A percentile compares a stretch with the other conserved stretches of the same genome.
Evolutionary conservation across 2,113 vertebrate genomes (phyloP).

Genomic region (Ranitomeya imitator): DNA sequence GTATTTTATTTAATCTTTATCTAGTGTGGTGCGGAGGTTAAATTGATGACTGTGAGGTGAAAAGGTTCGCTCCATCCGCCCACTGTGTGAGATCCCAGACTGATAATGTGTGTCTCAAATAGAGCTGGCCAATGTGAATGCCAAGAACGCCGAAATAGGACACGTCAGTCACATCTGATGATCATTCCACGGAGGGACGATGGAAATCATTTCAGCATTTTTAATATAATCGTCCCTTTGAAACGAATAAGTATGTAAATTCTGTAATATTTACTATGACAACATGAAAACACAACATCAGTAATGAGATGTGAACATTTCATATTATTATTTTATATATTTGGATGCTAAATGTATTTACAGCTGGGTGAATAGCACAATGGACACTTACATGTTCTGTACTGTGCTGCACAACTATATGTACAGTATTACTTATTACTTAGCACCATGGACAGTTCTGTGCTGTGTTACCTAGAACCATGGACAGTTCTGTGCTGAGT

Average conservation of each 20-base stretch:
- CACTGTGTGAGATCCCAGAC: constrained; percentile 43
- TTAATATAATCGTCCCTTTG: not conserved
- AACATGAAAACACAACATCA: not conserved
- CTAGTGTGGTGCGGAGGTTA: constrained; percentile 33
- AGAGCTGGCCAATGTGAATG: constrained; percentile 39
- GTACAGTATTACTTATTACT: too few species aligned
- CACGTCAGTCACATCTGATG: constrained; percentile 24
- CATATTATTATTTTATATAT: not conserved
- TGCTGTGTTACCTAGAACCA: too few species aligned
- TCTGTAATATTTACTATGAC: not conserved
- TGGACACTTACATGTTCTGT: too few species aligned
- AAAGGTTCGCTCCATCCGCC: constrained; percentile 44
- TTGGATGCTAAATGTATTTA: not conserved
- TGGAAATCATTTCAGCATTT: not conserved
- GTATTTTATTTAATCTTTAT: constrained; percentile 27
- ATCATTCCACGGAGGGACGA: not conserved
- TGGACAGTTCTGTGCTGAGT: too few species aligned
- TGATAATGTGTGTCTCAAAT: constrained; percentile 50
- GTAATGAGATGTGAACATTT: not conserved
- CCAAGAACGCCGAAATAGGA: constrained; percentile 35
- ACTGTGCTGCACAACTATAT: too few species aligned
- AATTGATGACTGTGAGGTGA: constrained; percentile 49
- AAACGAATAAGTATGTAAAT: not conserved
- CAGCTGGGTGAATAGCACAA: not conserved
- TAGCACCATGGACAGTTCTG: too few species aligned